These are phyloP conservation scores for Platichthys flesus DNA, from an alignment of 2,113 vertebrate genomes.

Conservation along the genomic window DNA sequence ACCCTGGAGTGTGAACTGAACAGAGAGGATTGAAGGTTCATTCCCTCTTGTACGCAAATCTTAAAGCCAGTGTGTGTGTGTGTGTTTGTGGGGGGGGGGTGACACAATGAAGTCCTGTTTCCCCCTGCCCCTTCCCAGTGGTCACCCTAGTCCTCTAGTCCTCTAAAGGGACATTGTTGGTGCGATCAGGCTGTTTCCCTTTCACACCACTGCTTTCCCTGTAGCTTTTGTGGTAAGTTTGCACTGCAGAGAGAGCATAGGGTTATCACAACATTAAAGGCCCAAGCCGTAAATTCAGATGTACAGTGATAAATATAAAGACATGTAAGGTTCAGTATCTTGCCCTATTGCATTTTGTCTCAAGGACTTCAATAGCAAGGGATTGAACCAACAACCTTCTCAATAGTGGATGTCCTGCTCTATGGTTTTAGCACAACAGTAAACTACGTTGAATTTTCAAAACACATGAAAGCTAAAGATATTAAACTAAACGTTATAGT, in stretches of 20 bases:
- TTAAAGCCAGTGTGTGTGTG: background rate
- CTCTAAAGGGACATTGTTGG: constrained; percentile 40
- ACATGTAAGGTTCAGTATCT: no score
- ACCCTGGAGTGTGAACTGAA: constrained; percentile 28
- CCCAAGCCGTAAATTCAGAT: background rate
- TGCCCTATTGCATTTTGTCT: no score
- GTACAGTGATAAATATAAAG: no score
- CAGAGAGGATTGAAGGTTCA: constrained; percentile 12
- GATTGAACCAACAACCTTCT: no score
- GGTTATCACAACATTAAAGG: background rate
- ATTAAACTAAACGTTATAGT: no score
- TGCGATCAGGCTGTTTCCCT: constrained; percentile 1
- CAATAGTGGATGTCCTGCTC: no score
- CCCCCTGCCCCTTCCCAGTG: constrained; percentile 17
- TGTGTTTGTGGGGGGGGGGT: no score
- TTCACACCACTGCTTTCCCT: background rate
- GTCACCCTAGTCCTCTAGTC: constrained; percentile 12
- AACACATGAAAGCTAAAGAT: no score
- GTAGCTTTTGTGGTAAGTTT: background rate
- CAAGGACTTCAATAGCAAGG: no score
- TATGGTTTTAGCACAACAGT: no score
- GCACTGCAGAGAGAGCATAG: no score
- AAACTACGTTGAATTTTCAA: no score
- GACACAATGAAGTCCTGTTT: constrained; percentile 39
- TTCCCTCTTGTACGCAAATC: constrained; percentile 3